Percentiles rank a stretch among this genome's conserved stretches.
These are phyloP conservation scores for Antigone vipio DNA, from an alignment of 2,113 vertebrate species.

Conservation along the genomic window DNA sequence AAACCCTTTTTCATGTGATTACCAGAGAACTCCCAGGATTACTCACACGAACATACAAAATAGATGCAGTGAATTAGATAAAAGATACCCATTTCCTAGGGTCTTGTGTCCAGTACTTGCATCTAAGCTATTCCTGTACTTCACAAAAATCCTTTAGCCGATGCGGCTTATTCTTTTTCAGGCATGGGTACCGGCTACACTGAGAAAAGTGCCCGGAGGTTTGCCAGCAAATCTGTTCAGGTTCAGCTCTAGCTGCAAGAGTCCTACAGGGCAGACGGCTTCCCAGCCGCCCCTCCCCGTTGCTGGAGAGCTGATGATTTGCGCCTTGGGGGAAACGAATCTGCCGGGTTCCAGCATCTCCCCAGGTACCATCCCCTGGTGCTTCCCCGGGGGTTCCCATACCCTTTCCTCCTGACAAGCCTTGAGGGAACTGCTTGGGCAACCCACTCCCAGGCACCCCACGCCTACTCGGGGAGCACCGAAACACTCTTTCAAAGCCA, in stretches of 20 bases:
- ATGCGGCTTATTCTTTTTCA: background rate
- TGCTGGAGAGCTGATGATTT: background rate
- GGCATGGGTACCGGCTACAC: background rate
- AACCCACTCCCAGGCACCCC: background rate
- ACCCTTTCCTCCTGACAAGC: background rate
- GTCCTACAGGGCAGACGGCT: background rate
- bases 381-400: background rate
- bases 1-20: slow-evolving; percentile 34
- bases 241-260: background rate
- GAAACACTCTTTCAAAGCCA: background rate
- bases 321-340: background rate
- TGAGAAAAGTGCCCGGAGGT: background rate
- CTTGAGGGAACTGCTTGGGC: background rate
- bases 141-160: background rate
- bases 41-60: background rate
- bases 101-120: background rate
- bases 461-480: accelerated
- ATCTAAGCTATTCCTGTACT: background rate
- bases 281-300: background rate
- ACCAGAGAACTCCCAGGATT: slow-evolving; percentile 4
- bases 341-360: background rate
- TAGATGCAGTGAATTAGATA: background rate
- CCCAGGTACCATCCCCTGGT: background rate
- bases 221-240: background rate
- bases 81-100: background rate